A percentile compares a stretch with the other conserved stretches of the same genome.
Conservation (phyloP, 2,113 vertebrate genomes). For the Hypomesus transpacificus region DNA sequence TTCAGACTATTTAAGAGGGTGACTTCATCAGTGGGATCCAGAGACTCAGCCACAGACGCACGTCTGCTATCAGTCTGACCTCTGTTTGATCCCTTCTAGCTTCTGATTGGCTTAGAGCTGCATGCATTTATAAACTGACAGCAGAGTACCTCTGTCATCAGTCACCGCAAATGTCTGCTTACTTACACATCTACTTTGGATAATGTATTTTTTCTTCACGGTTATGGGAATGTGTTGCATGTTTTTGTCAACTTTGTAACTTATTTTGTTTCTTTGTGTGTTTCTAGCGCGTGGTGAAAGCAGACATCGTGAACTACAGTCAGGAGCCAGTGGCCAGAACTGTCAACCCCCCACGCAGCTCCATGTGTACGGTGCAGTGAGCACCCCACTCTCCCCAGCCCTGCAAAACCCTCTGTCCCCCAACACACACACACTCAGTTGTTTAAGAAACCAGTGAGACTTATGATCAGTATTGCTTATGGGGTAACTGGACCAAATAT, state of each 20-base stretch:
- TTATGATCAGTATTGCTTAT: constrained; percentile 58
- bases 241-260: background rate
- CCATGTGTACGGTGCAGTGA: constrained; percentile 85
- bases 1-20: background rate
- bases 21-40: constrained; percentile 10
- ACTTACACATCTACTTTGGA: background rate
- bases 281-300: constrained; percentile 92
- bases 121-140: background rate
- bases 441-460: constrained; percentile 18
- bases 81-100: constrained; percentile 12
- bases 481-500: constrained; percentile 30
- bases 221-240: background rate
- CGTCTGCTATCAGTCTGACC: constrained; percentile 6
- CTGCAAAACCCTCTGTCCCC: background rate
- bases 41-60: background rate
- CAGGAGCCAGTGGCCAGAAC: constrained; percentile 88
- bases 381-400: background rate
- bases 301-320: constrained; percentile 99
- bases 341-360: constrained; percentile 87
- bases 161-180: background rate
- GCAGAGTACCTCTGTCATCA: background rate
- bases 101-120: constrained; percentile 8
- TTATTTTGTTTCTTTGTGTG: constrained; percentile 1
- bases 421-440: constrained; percentile 15
- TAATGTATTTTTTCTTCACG: background rate